Percentiles rank a stretch among this genome's conserved stretches.
phyloP scores from a whole-genome alignment of 92 coral and sea anemone genomes.

The Phymanthus crucifer region DNA sequence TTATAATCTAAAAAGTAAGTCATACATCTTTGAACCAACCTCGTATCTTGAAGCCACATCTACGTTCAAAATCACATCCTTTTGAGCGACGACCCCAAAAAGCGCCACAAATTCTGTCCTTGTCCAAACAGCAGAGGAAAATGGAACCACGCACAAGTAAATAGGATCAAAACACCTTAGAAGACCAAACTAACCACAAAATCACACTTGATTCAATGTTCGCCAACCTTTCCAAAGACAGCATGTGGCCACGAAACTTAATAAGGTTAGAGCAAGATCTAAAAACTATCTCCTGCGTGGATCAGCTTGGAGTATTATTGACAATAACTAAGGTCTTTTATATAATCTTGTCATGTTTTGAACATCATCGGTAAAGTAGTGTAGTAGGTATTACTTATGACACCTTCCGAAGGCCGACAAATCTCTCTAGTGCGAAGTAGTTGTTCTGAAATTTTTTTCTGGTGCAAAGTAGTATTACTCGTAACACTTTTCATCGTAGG shows the following conservation, averaged over 20 bases:
- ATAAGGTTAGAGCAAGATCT: background rate
- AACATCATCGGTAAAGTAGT: background rate
- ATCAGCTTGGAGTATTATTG: slow-evolving; percentile 1
- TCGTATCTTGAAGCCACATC: background rate
- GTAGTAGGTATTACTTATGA: background rate
- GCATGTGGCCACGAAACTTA: slow-evolving; percentile 6
- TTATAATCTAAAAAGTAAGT: background rate
- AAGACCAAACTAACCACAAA: background rate
- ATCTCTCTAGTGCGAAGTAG: background rate
- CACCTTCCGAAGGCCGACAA: background rate
- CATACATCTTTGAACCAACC: background rate
- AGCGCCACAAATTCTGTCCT: background rate
- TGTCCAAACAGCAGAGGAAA: background rate
- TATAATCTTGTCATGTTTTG: background rate
- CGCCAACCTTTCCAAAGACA: slow-evolving; percentile 4
- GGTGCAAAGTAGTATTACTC: no score
- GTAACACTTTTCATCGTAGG: no score
- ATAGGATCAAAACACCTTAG: background rate
- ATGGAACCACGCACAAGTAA: background rate
- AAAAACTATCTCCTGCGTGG: slow-evolving; percentile 3
- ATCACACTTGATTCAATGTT: background rate
- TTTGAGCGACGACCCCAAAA: background rate
- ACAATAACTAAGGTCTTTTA: background rate
- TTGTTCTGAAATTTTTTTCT: background rate
- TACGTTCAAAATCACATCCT: background rate